These are phyloP conservation scores for Remorina albescens DNA, from an alignment of 2,797 vertebrate genomes.

Conservation along the genomic window DNA sequence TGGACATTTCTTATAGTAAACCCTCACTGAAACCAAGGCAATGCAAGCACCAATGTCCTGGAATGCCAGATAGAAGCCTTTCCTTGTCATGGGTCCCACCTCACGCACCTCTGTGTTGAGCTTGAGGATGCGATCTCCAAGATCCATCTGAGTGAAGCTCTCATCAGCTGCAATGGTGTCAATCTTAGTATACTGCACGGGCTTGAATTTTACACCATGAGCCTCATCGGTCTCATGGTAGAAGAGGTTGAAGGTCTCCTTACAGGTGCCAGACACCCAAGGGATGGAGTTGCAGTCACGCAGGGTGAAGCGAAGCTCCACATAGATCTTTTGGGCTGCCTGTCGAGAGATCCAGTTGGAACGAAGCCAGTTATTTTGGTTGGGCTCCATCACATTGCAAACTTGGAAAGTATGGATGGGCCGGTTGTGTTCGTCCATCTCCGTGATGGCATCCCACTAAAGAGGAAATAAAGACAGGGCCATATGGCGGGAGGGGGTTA, in stretches of 20 bases:
- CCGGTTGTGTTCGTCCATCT: conserved; percentile 96
- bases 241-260: conserved; percentile 96
- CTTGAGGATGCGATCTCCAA: conserved; percentile 96
- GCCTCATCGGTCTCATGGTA: conserved; percentile 94
- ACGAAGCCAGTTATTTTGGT: conserved; percentile 98
- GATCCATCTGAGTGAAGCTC: conserved; percentile 97
- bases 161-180: conserved; percentile 97
- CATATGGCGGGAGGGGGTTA: no score
- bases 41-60: conserved; percentile 98
- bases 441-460: conserved; percentile 96
- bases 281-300: conserved; percentile 98
- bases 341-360: conserved; percentile 96
- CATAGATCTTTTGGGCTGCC: conserved; percentile 94
- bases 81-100: conserved; percentile 91
- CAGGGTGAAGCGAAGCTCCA: conserved; percentile 95
- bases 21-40: conserved; percentile 93
- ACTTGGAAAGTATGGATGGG: conserved; percentile 98
- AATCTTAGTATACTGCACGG: conserved; percentile 92
- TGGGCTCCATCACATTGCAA: conserved; percentile 97
- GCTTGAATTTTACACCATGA: conserved; percentile 91
- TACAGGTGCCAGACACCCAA: conserved; percentile 95
- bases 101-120: conserved; percentile 96
- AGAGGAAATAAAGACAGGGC: conserved; percentile 39
- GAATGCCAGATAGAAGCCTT: conserved; percentile 96
- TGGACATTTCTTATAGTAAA: conserved; percentile 97